Base-by-base conservation (phyloP, 1,140 invertebrate species). In the Drosophila guanche region DNA sequence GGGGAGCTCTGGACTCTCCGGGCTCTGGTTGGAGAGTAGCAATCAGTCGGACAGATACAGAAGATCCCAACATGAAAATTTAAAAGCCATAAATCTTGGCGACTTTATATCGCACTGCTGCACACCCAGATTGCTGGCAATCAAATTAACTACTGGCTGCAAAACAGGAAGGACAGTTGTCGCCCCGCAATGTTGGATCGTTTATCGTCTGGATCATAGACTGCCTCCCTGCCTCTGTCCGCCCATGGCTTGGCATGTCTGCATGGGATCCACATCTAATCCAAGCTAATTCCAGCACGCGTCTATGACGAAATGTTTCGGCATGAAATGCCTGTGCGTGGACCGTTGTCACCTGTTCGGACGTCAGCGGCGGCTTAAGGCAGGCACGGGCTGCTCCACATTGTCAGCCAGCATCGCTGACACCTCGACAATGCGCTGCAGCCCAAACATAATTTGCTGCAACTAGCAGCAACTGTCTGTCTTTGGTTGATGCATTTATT, bases 81-180 rank as follows among this genome's bases (percentile, higher is more conserved):
- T 78, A 81, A 81, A 83, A 83, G 62, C 79, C 79, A 81, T 81
- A 81, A 81, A 81, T 81, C 73, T 77, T 67, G 62, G 22, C 3
- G 57, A 51, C 59, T 81, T 80, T 72, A 66, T 80, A 72, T 67
- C 25, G 55, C 62, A 76, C 70, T 79, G 29, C 57, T 52, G 66
- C 50, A 68, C 37, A 29, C 29, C 29, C 59, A 73, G 60, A 37
- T 37, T 37, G 55, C 48, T 68, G 68, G 79, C 73, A 69, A 83
- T 83, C 68, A 83, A 78, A 80, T 76, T 71, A 76, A 66, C 77
- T 55, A 7, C 33, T 37, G 33, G 33, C 33, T 37, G 43, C 55
- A 45, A 41, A 33, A 54, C 68, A 79, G 59, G 57, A 77, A 63
- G 41, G 20, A 20, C 12, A 45, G 27, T 47, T 42, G 29, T 22